These are phyloP conservation scores for Latrodectus elegans DNA, from an alignment of 2,888 invertebrate genomes.

Conservation along the genomic window DNA sequence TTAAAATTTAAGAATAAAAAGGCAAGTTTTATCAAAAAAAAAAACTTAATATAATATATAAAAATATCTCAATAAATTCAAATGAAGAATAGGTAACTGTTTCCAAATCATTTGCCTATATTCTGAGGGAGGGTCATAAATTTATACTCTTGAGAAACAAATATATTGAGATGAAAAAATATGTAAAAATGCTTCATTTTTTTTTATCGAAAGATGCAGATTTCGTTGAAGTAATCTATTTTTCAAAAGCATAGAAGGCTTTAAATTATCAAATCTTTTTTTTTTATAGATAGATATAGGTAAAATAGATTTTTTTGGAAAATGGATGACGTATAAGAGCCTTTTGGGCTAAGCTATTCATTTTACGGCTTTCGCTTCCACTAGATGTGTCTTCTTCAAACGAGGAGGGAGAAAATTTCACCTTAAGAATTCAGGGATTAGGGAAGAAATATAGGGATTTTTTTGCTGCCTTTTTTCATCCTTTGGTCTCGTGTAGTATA, in stretches of 20 bases:
- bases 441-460: slow-evolving; percentile 37
- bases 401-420: slow-evolving; percentile 15
- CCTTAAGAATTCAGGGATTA: slow-evolving; percentile 43
- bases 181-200: slow-evolving; percentile 24
- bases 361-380: slow-evolving; percentile 43
- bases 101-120: neutral
- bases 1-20: no score
- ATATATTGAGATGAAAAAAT: slow-evolving; percentile 36
- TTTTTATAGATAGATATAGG: slow-evolving; percentile 11
- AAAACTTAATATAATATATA: neutral
- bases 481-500: neutral
- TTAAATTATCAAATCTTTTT: slow-evolving; percentile 40
- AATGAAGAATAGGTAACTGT: neutral
- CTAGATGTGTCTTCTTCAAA: slow-evolving; percentile 24
- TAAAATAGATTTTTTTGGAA: slow-evolving; percentile 46
- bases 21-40: no score
- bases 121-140: neutral
- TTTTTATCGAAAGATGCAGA: slow-evolving; percentile 36
- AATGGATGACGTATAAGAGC: slow-evolving; percentile 49
- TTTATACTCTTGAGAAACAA: neutral
- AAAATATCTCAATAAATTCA: neutral
- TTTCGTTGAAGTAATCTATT: slow-evolving; percentile 23
- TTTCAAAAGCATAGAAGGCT: slow-evolving; percentile 6
- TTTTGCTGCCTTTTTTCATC: slow-evolving; percentile 11
- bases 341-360: slow-evolving; percentile 58